These are phyloP conservation scores for Colletes gigas DNA, from an alignment of 1,140 invertebrate genomes.

Conservation along the genomic window DNA sequence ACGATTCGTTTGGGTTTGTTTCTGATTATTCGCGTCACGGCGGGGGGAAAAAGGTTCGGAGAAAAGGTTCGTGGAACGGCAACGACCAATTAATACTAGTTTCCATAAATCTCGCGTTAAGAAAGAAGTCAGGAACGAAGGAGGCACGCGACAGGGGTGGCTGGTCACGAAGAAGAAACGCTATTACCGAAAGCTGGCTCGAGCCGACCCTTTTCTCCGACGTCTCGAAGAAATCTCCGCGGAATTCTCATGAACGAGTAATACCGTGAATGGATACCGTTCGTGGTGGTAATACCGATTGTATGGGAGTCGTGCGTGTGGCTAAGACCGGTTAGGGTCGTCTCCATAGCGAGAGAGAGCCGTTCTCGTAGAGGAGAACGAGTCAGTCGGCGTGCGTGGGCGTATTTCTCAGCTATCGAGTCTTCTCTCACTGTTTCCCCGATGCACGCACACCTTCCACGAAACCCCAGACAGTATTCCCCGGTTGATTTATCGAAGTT, in stretches of 20 bases:
- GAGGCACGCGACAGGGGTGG: slow-evolving; percentile 19
- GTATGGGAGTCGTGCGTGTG: slow-evolving; percentile 50
- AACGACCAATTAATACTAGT: neutral
- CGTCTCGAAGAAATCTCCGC: slow-evolving; percentile 48
- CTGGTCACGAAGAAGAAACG: neutral
- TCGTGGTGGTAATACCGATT: slow-evolving; percentile 62
- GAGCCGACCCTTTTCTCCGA: slow-evolving; percentile 1
- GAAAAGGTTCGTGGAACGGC: neutral
- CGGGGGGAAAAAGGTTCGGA: too few relatives aligned
- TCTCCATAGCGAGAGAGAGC: slow-evolving; percentile 44
- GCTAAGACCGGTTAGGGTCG: slow-evolving; percentile 65
- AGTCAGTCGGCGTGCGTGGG: slow-evolving; percentile 60
- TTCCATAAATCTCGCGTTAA: neutral
- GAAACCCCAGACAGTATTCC: slow-evolving; percentile 3
- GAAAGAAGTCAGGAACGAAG: neutral
- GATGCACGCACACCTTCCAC: slow-evolving; percentile 11
- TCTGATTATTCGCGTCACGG: too few relatives aligned
- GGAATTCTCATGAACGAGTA: slow-evolving; percentile 64
- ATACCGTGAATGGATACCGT: slow-evolving; percentile 64
- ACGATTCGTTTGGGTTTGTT: too few relatives aligned
- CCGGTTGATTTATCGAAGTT: neutral
- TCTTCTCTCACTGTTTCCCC: slow-evolving; percentile 51
- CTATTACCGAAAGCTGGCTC: slow-evolving; percentile 17
- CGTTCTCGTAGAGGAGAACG: slow-evolving; percentile 41
- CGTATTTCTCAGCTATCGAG: slow-evolving; percentile 64